Evolutionary conservation across 2,888 invertebrate species (phyloP).

Genomic region (Eilema depressum): DNA sequence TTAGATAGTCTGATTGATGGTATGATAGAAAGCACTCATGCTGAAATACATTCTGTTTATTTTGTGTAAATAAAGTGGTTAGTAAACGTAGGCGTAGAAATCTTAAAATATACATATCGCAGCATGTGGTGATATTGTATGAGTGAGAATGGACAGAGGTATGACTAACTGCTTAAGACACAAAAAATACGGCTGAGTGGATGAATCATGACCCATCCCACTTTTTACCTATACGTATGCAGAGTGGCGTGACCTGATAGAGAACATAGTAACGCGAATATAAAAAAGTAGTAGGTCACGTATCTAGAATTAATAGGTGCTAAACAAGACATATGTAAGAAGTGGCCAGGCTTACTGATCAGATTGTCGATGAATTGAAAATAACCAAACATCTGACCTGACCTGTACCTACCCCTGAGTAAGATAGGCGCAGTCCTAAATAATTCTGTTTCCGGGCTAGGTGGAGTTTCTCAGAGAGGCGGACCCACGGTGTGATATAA

Average conservation of each 20-base stretch:
- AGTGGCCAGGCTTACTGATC: no score
- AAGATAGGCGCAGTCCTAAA: no score
- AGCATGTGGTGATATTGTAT: slow-evolving; percentile 17
- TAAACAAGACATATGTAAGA: no score
- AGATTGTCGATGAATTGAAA: no score
- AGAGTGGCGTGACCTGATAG: background rate
- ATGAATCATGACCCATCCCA: background rate
- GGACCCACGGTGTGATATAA: no score
- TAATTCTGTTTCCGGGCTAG: no score
- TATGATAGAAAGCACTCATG: slow-evolving; percentile 24
- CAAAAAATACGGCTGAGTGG: background rate
- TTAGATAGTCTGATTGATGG: slow-evolving; percentile 20
- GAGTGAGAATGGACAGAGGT: slow-evolving; percentile 12
- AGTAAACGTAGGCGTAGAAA: slow-evolving; percentile 19
- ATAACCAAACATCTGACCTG: no score
- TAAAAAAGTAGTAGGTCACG: background rate
- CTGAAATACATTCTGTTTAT: slow-evolving; percentile 28
- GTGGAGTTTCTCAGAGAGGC: no score
- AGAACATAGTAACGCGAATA: background rate
- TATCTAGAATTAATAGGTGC: background rate
- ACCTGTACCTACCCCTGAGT: no score
- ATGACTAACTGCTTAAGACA: slow-evolving; percentile 16
- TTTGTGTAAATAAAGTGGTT: slow-evolving; percentile 24
- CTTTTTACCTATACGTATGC: background rate
- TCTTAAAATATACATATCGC: slow-evolving; percentile 25